Percentiles rank a stretch among this genome's conserved stretches.
phyloP scores from a whole-genome alignment of 1,140 invertebrate genomes.

The Tetraneura akinire region DNA sequence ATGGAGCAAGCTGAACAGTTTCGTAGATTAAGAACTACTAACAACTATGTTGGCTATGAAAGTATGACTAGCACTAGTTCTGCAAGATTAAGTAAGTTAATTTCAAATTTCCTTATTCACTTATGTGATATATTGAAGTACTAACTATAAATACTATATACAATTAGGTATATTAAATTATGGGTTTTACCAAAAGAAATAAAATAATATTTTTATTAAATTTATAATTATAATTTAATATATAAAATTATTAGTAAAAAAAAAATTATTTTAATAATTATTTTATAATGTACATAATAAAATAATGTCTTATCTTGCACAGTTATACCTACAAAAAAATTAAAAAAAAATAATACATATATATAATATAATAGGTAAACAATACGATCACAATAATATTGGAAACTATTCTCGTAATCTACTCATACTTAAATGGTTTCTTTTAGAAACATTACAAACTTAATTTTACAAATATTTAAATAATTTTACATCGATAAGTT shows the following conservation, averaged over 20 bases:
- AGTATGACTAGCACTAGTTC: neutral
- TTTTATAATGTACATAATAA: neutral
- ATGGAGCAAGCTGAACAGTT: constrained; percentile 17
- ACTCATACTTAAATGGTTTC: too few species aligned
- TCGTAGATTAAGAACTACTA: constrained; percentile 8
- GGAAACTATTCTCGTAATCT: too few species aligned
- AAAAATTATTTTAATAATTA: neutral
- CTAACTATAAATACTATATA: too few species aligned
- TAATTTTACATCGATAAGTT: too few species aligned
- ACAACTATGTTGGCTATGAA: neutral
- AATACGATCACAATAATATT: too few species aligned
- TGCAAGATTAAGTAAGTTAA: constrained; percentile 6
- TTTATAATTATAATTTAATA: neutral
- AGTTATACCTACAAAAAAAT: too few species aligned
- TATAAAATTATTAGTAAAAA: neutral
- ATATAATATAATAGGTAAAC: too few species aligned
- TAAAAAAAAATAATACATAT: too few species aligned
- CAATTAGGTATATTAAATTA: neutral
- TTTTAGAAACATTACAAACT: too few species aligned
- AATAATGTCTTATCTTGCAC: too few species aligned
- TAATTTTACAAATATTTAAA: too few species aligned
- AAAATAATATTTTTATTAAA: neutral
- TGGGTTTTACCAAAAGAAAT: neutral
- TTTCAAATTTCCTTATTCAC: neutral
- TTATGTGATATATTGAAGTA: too few species aligned